Evolutionary conservation across 2,797 vertebrate species (phyloP).

Genomic region (Leptatherina wallacei): DNA sequence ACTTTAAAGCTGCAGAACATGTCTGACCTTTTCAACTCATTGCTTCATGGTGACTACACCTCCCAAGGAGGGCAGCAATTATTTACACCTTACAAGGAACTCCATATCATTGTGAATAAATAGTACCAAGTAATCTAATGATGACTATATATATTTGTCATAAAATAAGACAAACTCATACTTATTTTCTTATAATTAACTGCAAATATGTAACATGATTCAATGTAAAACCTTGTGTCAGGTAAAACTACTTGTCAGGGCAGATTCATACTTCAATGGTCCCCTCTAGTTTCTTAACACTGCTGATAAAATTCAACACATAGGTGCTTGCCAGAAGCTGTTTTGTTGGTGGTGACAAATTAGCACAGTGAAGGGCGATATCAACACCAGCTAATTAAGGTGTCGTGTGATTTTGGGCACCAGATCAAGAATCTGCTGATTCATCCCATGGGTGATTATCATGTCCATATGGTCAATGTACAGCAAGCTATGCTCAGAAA

Average conservation of each 20-base stretch:
- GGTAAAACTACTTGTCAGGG: slow-evolving; percentile 9
- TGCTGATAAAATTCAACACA: slow-evolving; percentile 45
- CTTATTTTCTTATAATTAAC: slow-evolving; percentile 43
- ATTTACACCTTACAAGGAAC: slow-evolving; percentile 71
- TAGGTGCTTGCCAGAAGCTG: slow-evolving; percentile 59
- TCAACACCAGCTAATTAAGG: slow-evolving; percentile 84
- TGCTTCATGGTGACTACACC: slow-evolving; percentile 66
- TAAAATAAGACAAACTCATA: slow-evolving; percentile 32
- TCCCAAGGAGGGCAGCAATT: slow-evolving; percentile 70
- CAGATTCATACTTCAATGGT: slow-evolving; percentile 28
- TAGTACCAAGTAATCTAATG: slow-evolving; percentile 53
- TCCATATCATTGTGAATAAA: slow-evolving; percentile 51
- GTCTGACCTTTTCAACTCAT: slow-evolving; percentile 81
- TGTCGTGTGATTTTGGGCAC: slow-evolving; percentile 86
- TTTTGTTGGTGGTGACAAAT: slow-evolving; percentile 72
- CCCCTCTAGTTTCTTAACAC: slow-evolving; percentile 46
- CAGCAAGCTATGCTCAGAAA: slow-evolving; percentile 79
- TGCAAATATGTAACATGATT: slow-evolving; percentile 35
- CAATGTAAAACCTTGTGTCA: slow-evolving; percentile 32
- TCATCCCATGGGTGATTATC: slow-evolving; percentile 86
- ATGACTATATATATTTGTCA: slow-evolving; percentile 43
- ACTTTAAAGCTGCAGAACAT: slow-evolving; percentile 72
- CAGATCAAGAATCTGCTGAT: slow-evolving; percentile 84
- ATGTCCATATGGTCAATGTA: slow-evolving; percentile 87
- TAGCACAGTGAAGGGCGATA: slow-evolving; percentile 74